phyloP scores from a whole-genome alignment of 1,140 invertebrate genomes.

The Eupristina koningsbergeri region DNA sequence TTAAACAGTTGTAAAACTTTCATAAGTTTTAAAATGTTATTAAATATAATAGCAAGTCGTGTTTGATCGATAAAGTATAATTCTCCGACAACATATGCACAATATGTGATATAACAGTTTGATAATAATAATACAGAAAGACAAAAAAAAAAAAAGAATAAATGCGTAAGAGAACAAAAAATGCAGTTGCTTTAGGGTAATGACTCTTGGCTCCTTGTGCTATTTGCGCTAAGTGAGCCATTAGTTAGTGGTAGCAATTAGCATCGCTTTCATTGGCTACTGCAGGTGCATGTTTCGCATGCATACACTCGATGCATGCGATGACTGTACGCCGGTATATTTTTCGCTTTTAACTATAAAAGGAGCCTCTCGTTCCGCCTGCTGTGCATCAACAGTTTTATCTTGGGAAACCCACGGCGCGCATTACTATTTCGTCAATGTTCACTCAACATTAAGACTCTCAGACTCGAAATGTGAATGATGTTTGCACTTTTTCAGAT shows the following conservation, averaged over 20 bases:
- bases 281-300: constrained; percentile 3
- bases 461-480: no score
- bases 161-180: background rate
- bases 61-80: background rate
- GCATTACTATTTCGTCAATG: no score
- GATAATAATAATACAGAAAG: background rate
- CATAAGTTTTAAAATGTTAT: no score
- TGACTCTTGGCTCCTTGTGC: constrained; percentile 10
- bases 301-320: background rate
- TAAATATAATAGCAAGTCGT: no score
- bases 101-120: background rate
- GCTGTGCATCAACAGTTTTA: no score
- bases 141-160: background rate
- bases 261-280: constrained; percentile 53
- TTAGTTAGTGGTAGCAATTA: constrained; percentile 62
- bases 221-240: constrained; percentile 59
- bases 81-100: background rate
- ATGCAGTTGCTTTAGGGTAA: background rate
- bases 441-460: no score
- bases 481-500: no score
- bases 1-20: no score
- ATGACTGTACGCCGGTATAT: background rate
- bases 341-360: constrained; percentile 5
- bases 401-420: no score
- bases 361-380: background rate